phyloP scores from a whole-genome alignment of 2,113 vertebrate species.

The Scomber scombrus region DNA sequence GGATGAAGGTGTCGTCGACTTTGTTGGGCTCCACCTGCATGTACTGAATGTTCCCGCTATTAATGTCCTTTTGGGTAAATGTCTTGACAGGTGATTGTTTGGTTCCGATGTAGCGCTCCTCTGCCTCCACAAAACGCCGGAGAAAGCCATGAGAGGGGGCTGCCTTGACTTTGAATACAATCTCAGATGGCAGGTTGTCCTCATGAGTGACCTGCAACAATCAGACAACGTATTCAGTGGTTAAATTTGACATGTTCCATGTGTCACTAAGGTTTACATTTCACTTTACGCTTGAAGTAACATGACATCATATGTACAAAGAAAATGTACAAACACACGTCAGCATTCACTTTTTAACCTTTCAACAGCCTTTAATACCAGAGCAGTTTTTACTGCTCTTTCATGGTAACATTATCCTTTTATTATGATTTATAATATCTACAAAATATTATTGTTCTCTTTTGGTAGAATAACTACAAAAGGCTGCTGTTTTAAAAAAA shows the following conservation, averaged over 20 bases:
- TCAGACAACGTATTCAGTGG: slow-evolving; percentile 44
- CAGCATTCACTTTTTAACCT: background rate
- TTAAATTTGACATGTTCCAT: slow-evolving; percentile 51
- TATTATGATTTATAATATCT: too few relatives aligned
- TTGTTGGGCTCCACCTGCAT: slow-evolving; percentile 84
- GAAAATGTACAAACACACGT: slow-evolving; percentile 19
- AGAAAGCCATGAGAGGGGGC: slow-evolving; percentile 87
- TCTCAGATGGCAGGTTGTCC: slow-evolving; percentile 88
- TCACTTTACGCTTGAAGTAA: slow-evolving; percentile 24
- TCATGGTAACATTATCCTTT: too few relatives aligned
- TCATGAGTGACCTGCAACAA: slow-evolving; percentile 88
- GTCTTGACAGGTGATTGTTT: slow-evolving; percentile 80
- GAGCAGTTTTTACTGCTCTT: background rate
- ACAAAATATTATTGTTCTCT: too few relatives aligned
- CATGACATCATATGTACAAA: slow-evolving; percentile 35
- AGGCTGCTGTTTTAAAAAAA: too few relatives aligned
- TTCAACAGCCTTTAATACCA: slow-evolving; percentile 4
- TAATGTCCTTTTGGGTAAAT: slow-evolving; percentile 89
- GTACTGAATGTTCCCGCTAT: slow-evolving; percentile 89
- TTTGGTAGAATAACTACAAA: too few relatives aligned
- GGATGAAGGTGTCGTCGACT: slow-evolving; percentile 83
- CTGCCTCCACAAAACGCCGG: slow-evolving; percentile 77
- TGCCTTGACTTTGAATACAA: slow-evolving; percentile 84
- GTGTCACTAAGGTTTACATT: slow-evolving; percentile 39
- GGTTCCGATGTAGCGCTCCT: slow-evolving; percentile 76